Base-by-base conservation (phyloP, 2,797 vertebrate genomes). In the Oreonectes daqikongensis region DNA sequence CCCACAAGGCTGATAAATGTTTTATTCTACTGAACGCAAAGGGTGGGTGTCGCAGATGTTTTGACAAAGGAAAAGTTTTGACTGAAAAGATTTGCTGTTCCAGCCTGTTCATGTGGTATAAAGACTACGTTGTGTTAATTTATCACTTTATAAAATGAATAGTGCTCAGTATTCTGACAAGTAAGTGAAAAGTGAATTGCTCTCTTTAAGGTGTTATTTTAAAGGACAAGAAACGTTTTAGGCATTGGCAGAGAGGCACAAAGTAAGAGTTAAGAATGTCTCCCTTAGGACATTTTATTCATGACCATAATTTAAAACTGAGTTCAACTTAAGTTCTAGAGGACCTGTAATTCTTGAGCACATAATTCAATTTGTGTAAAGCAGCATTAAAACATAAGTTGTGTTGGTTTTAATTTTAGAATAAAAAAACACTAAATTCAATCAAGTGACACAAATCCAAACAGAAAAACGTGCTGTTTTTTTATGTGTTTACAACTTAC, bases 1-100 rank as follows among this genome's bases (percentile, higher is more conserved):
- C 3, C 11, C 61, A 82, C 57, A 72, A 72, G 77, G 14, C 70
- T 66, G 60, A 74, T 63, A 70, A 73, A 38, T 72, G 65, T 76
- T 79, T 74, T 50, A 74, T 64, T 70, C 12, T 66, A 20, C 32
- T 55, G 52, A 65, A 69, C 59, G 4, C 64, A 20, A 70, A 38
- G 52, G 44, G 52, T 77, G 69, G 50, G 24, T 61, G 44, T 81
- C 20, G 20, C 40, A 71, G 50, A 61, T 68, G 22, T 76, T 76
- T 79, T 53, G 32, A 81, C 64, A 67, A 26, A 72, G 46, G 26
- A 8, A 69, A n/a, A 18, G 20, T n/a, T 46, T 38, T 57, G 40
- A 66, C 24, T 75, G 24, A 73, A 73, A 69, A 50, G 4, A 30
- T 55, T 69, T 77, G 50, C 17, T 61, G 5, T 53, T 77, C 30